A percentile compares a stretch with the other conserved stretches of the same genome.
Evolutionary conservation across 2,888 invertebrate genomes (phyloP).

Genomic region (Nomada goodeniana): DNA sequence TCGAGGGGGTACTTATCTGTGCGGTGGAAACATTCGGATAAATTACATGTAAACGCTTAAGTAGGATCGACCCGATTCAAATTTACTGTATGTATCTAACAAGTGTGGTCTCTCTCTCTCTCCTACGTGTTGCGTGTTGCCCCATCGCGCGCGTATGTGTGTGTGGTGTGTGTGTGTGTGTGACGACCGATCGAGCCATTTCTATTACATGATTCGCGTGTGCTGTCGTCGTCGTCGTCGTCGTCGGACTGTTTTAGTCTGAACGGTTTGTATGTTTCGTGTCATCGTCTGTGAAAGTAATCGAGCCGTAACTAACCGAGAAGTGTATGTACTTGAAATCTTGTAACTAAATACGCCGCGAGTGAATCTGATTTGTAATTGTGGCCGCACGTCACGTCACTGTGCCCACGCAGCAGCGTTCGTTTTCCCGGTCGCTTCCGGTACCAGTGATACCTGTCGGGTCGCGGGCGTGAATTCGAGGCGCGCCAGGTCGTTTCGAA

Average conservation of each 20-base stretch:
- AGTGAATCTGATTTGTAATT: conserved; percentile 37
- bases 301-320: conserved; percentile 8
- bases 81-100: conserved; percentile 65
- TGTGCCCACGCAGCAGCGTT: conserved; percentile 32
- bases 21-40: conserved; percentile 58
- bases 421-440: conserved; percentile 45
- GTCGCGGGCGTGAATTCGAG: conserved; percentile 12
- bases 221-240: conserved; percentile 36
- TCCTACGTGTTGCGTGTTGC: conserved; percentile 62
- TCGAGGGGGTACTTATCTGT: conserved; percentile 63
- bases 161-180: conserved; percentile 24
- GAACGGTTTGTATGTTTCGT: conserved; percentile 51
- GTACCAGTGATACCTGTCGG: background rate
- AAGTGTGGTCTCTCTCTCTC: conserved; percentile 54
- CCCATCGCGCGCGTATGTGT: conserved; percentile 24
- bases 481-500: conserved; percentile 28
- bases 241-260: conserved; percentile 34
- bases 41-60: conserved; percentile 69
- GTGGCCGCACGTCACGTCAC: conserved; percentile 31
- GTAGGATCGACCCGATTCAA: conserved; percentile 65
- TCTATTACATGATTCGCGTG: conserved; percentile 57
- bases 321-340: conserved; percentile 1
- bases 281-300: conserved; percentile 53
- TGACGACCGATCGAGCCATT: conserved; percentile 63
- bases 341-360: conserved; percentile 13